A percentile compares a stretch with the other conserved stretches of the same genome.
These are phyloP conservation scores for Drosophila macrothrix DNA, from an alignment of 2,888 invertebrate genomes.

Conservation along the genomic window DNA sequence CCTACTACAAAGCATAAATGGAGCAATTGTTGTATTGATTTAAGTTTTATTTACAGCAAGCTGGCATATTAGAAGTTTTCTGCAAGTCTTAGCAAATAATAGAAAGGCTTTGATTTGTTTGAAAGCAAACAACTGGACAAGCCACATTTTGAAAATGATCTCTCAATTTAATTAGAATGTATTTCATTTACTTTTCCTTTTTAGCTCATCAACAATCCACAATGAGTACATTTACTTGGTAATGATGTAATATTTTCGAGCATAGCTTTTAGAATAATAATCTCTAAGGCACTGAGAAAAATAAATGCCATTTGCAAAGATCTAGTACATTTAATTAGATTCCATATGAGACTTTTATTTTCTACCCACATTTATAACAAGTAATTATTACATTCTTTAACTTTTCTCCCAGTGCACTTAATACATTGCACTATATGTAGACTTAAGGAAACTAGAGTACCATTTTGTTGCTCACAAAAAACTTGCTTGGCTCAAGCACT, in stretches of 20 bases:
- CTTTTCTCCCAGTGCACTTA: conserved; percentile 11
- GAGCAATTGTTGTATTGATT: conserved; percentile 8
- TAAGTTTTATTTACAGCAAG: not conserved
- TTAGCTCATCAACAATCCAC: not conserved
- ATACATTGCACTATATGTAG: conserved; percentile 10
- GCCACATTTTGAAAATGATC: not conserved
- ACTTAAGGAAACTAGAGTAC: conserved; percentile 17
- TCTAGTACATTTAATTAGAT: not conserved
- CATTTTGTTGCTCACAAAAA: conserved; percentile 3
- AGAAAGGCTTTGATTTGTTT: not conserved
- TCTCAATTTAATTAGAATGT: not conserved
- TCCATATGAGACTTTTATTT: not conserved
- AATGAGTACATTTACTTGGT: not conserved
- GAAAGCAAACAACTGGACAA: not conserved
- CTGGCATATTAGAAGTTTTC: not conserved
- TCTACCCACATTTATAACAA: not conserved
- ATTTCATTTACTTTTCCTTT: not conserved
- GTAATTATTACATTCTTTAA: not conserved
- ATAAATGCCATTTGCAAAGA: not conserved
- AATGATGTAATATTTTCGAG: not conserved
- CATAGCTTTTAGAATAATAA: not conserved
- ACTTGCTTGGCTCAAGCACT: conserved; percentile 19
- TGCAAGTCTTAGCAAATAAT: not conserved
- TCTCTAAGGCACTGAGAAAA: conserved; percentile 1
- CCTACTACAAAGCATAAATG: conserved; percentile 24